Evolutionary conservation across 1,140 invertebrate species (phyloP), one percentile per base, ranked within the genome.

Genomic region (Tetragonula clypearis): DNA sequence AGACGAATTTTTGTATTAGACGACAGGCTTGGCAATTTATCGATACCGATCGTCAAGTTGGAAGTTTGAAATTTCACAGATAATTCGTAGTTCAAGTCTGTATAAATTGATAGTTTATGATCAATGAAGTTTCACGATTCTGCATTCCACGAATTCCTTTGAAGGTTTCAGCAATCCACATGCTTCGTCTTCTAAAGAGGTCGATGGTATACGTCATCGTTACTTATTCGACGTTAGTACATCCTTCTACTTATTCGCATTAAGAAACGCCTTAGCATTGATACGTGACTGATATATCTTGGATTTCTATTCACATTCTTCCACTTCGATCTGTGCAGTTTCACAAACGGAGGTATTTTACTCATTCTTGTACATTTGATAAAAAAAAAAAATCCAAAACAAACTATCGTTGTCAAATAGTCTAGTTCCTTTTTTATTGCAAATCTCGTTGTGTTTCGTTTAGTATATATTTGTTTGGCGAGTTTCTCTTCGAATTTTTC

Each of bases 201-300:
- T 66, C n/a, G 17, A 53, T 68, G 35, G 68, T 30, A 15, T 41
- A 41, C 56, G 8, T 41, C 17, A 19, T 26, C 15, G 19, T 72
- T 71, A 15, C 23, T 72, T 80, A 41, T 80, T 49, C 35, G 72
- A 80, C 72, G 79, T 66, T 69, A 62, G 85, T 68, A 19, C n/a
- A 74, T 30, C 53, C 55, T 56, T 53, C 41, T 84, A 35, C 41
- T 49, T 8, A 8, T 53, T 84, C 6, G 55, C 30, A 49, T n/a
- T 87, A 41, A 87, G 23, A 21, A 87, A 81, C 83, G 56, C 73
- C 69, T 87, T 83, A 80, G 65, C 55, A 11, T 35, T 80, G 76
- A 76, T 88, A 90, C 88, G 88, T 79, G 62, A 90, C 83, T 53
- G 88, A 90, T 91, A 88, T 82, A 82, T 56, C 72, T 76, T 86